Conservation (phyloP, 2,797 vertebrate genomes). For the Thripadectes ignobilis region DNA sequence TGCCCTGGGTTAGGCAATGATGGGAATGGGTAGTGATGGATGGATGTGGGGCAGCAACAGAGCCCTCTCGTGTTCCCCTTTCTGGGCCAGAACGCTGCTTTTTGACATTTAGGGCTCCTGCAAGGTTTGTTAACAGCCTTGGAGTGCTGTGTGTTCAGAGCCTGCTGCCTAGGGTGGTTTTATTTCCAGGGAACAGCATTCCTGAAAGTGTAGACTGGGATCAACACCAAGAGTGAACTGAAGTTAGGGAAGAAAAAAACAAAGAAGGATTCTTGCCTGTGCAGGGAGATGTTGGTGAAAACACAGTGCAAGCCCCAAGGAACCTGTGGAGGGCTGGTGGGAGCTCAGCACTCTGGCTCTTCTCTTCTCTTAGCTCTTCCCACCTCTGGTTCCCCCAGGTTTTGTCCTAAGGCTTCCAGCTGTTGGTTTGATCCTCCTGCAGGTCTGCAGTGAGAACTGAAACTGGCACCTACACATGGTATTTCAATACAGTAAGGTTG, state of each 20-base stretch:
- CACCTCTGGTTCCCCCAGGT: not conserved
- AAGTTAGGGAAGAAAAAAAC: not conserved
- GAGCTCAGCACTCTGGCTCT: not conserved
- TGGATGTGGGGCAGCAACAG: not conserved
- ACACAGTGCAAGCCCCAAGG: not conserved
- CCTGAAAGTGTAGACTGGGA: not conserved
- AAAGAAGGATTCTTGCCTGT: not conserved
- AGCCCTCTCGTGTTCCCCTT: not conserved
- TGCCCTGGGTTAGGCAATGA: not conserved
- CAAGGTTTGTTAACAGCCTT: not conserved
- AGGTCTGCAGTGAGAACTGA: not conserved
- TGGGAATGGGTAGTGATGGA: not conserved
- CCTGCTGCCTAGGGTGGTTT: not conserved
- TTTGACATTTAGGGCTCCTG: not conserved
- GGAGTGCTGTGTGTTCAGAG: not conserved
- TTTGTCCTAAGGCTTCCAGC: not conserved
- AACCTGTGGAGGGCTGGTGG: not conserved
- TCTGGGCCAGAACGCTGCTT: not conserved
- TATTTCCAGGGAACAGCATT: not conserved
- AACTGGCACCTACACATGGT: rapidly evolving
- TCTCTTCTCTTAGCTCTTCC: not conserved
- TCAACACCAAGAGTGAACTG: not conserved
- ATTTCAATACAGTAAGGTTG: not conserved
- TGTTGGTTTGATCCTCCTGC: not conserved
- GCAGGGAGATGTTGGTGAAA: not conserved